Base-by-base conservation (phyloP, 1,140 invertebrate species). In the Antheraea pernyi region DNA sequence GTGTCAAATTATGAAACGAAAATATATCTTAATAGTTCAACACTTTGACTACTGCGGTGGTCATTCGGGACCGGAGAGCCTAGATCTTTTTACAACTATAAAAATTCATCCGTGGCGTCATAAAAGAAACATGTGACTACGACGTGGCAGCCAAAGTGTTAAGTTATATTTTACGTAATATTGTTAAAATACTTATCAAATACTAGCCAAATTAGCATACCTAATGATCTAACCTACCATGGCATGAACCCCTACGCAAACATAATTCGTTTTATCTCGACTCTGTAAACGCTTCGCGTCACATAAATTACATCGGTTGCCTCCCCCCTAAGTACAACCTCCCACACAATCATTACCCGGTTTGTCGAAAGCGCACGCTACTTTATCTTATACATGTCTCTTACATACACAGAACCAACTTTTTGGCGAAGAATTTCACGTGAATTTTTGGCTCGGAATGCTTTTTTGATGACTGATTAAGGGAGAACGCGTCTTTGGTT, bases 211-310 rank as follows among this genome's bases (percentile, higher is more conserved):
- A 42, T 42, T 42, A 42, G 39, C 39, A 42, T 42, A 10, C 39
- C 39, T 42, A 42, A 42, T 42, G 39, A 42, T 11, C 11, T 42
- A 42, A 42, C 39, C 39, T 42, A 42, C 39, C 39, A 10, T 1
- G 11, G 39, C 39, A 11, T 42, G 8, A 10, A 42, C 39, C 39
- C 8, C 11, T 42, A 42, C 39, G 39, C 11, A 42, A 59, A 18
- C 19, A 61, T 61, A 30, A 61, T 30, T 61, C 59, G 58, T 59
- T 59, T 59, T 59, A 59, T 59, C 58, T 59, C 58, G 58, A 19
- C 2, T 42, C 39, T 42, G 39, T 42, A 42, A 42, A 59, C 58
- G 58, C 10, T 42, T 42, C n/a, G 58, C 58, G n/a, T 59, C 58
- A 59, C 19, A 59, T 22, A 59, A 59, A 59, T 59, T 59, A 59